Evolutionary conservation across 2,797 vertebrate genomes (phyloP).

Genomic region (Apogon talboti): DNA sequence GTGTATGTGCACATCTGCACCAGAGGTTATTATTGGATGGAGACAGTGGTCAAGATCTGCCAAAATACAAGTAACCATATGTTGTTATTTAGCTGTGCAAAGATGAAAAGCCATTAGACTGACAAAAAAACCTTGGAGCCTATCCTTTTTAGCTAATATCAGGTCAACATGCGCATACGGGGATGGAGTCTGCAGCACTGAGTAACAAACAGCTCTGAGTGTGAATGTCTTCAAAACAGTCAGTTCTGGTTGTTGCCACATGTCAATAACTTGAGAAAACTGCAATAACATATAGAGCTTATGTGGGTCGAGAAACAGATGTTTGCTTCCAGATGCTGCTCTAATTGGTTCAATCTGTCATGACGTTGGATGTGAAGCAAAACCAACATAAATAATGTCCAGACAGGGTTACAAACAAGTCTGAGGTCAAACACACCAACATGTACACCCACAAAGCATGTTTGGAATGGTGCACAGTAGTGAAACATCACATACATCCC

Average conservation of each 20-base stretch:
- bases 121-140: too few species aligned
- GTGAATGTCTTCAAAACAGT: neutral
- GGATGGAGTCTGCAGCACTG: too few species aligned
- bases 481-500: constrained; percentile 3
- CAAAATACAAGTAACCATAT: too few species aligned
- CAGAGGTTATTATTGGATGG: too few species aligned
- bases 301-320: neutral
- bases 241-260: neutral
- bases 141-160: too few species aligned
- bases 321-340: constrained; percentile 4
- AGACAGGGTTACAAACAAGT: constrained; percentile 12
- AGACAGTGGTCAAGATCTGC: too few species aligned
- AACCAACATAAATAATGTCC: constrained; percentile 14
- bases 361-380: neutral
- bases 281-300: neutral
- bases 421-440: constrained; percentile 14
- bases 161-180: too few species aligned
- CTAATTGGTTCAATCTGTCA: constrained; percentile 36
- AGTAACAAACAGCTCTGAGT: too few species aligned
- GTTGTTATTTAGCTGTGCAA: too few species aligned
- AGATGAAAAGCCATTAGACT: too few species aligned
- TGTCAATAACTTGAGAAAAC: neutral
- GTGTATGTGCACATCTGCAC: too few species aligned
- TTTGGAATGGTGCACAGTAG: neutral
- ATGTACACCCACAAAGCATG: constrained; percentile 11